Conservation (phyloP, 2,113 vertebrate species). For the Eubucco bourcierii region DNA sequence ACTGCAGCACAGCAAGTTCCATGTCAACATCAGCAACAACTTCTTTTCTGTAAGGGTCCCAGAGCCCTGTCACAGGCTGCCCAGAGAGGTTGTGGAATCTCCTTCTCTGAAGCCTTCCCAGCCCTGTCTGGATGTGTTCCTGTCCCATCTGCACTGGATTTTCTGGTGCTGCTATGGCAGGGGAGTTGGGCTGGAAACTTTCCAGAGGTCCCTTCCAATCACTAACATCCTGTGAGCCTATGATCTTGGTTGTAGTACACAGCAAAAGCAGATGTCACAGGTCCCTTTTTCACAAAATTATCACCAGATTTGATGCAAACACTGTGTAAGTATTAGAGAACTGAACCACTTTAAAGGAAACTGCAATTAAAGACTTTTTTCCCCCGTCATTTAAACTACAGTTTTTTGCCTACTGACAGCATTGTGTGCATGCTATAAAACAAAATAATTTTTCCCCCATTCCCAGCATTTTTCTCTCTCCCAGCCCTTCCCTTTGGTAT, state of each 20-base stretch:
- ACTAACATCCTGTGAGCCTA: neutral
- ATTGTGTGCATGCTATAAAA: accelerated
- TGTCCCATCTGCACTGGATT: no score
- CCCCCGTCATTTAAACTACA: neutral
- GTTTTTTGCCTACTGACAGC: neutral
- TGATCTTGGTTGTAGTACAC: neutral
- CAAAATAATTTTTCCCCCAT: neutral
- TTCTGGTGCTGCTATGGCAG: no score
- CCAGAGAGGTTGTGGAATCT: no score
- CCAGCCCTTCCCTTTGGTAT: neutral
- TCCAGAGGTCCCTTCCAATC: no score
- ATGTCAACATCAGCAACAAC: no score
- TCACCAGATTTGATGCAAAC: neutral
- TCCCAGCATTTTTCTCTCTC: neutral
- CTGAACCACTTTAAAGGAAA: neutral
- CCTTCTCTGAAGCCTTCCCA: no score
- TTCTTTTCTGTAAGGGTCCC: no score
- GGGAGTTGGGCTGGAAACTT: no score
- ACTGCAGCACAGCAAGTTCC: no score
- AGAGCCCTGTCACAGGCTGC: no score
- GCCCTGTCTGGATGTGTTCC: no score
- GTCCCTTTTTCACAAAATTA: neutral
- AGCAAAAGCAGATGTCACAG: neutral
- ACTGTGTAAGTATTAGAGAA: neutral
- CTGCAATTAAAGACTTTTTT: neutral